Evolutionary conservation across 2,797 vertebrate genomes (phyloP).

Genomic region (Echiichthys vipera): DNA sequence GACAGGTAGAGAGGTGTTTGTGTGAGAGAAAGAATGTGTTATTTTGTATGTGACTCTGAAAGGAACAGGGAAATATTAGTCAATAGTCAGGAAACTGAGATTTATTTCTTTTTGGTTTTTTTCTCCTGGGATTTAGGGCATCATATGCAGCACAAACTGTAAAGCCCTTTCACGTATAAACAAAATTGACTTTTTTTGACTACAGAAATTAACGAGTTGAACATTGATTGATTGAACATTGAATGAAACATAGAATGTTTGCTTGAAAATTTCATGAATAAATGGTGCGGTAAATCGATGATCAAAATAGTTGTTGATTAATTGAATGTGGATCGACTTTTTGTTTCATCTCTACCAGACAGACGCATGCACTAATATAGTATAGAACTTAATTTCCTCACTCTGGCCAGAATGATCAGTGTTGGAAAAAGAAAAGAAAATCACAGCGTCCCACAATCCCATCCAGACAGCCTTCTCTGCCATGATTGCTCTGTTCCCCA

Average conservation of each 20-base stretch:
- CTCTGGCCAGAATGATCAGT: slow-evolving; percentile 9
- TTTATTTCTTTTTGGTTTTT: background rate
- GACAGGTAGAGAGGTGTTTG: slow-evolving; percentile 47
- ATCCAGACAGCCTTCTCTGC: slow-evolving; percentile 33
- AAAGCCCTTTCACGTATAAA: background rate
- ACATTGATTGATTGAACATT: too few species aligned
- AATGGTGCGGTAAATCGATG: background rate
- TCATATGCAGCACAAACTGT: background rate
- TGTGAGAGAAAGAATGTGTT: slow-evolving; percentile 32
- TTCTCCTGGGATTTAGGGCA: background rate
- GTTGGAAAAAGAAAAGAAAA: slow-evolving; percentile 8
- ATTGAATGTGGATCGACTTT: background rate
- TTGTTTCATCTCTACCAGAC: background rate
- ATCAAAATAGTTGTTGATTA: background rate
- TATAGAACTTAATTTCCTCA: background rate
- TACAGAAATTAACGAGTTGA: background rate
- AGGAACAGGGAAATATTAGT: slow-evolving; percentile 1
- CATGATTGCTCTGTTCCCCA: slow-evolving; percentile 65
- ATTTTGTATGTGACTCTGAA: slow-evolving; percentile 20
- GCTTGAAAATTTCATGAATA: background rate
- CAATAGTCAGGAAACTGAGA: background rate
- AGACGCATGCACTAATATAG: background rate
- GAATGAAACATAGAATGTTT: background rate
- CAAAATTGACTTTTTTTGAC: background rate
- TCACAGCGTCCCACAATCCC: slow-evolving; percentile 25